Percentiles rank a stretch among this genome's conserved stretches.
phyloP scores from a whole-genome alignment of 1,140 invertebrate genomes.

The Drosophila melanica region DNA sequence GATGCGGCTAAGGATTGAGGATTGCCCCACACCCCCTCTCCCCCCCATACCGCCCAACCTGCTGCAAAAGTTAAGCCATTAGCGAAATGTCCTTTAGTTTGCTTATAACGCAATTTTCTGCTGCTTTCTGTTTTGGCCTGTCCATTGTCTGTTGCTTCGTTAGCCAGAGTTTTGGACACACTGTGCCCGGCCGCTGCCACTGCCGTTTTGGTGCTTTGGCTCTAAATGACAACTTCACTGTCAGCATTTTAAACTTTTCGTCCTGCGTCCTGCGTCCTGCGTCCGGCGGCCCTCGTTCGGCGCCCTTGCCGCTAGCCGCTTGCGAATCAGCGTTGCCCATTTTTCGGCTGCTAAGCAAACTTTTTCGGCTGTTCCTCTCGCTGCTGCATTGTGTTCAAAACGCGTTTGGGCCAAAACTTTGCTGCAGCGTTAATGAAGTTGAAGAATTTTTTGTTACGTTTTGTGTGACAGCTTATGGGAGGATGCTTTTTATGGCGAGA shows the following conservation, averaged over 20 bases:
- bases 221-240: slow-evolving; percentile 77
- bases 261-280: background rate
- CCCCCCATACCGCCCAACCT: slow-evolving; percentile 20
- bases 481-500: slow-evolving; percentile 15
- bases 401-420: slow-evolving; percentile 53
- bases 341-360: slow-evolving; percentile 53
- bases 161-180: slow-evolving; percentile 63
- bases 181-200: slow-evolving; percentile 22
- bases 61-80: slow-evolving; percentile 80
- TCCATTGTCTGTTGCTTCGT: slow-evolving; percentile 74
- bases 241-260: slow-evolving; percentile 74
- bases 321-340: slow-evolving; percentile 40
- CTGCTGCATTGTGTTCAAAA: slow-evolving; percentile 48
- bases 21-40: slow-evolving; percentile 4
- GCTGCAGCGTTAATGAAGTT: slow-evolving; percentile 74
- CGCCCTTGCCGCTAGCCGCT: background rate
- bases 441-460: slow-evolving; percentile 64
- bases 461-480: slow-evolving; percentile 32
- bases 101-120: slow-evolving; percentile 80
- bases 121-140: slow-evolving; percentile 51
- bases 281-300: too few species aligned
- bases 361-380: slow-evolving; percentile 48
- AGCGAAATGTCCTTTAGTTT: slow-evolving; percentile 81
- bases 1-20: background rate
- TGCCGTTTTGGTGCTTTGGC: slow-evolving; percentile 26